Base-by-base conservation (phyloP, 2,888 invertebrate genomes). In the Tholera decimalis region DNA sequence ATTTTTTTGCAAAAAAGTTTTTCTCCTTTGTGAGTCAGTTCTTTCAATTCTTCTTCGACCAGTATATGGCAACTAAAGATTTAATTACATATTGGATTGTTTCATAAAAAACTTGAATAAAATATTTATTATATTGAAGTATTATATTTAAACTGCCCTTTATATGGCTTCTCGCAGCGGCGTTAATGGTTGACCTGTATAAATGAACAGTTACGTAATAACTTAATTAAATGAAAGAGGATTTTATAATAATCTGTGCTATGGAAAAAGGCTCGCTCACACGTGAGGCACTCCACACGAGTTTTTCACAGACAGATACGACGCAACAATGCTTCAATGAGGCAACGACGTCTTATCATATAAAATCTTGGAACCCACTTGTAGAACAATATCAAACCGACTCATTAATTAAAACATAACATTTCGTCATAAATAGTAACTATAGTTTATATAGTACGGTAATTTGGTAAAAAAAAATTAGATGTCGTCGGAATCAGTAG, bases 101-200 rank as follows among this genome's bases (percentile, higher is more conserved):
- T 3, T 46, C 7, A 8, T 8, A 26, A 9, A 24, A 35, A n/a
- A 5, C 20, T 8, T 1, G 0, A 4, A n/a, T 35, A 22, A 24
- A 24, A 53, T 41, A 39, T 33, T 39, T 5, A 37, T n/a, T 18
- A n/a, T n/a, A n/a, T n/a, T n/a, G 9, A 30, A 24, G 18, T 8
- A 13, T 2, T 24, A 1, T 28, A 35, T 50, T 37, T 26, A 49
- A 54, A 50, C 54, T 9, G 33, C 8, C 3, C 13, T 8, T 1
- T 33, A 22, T 63, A 44, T 15, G 69, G 77, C 65, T 69, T 77
- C 69, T 0, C 26, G 2, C 2, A 30, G 24, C 54, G 13, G 56
- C 46, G 28, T 59, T 71, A 62, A 75, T 51, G 49, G 37, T 30
- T 75, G 72, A 75, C 75, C 59, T 54, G 37, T n/a, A 41, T 28